A percentile compares a stretch with the other conserved stretches of the same genome.
Conservation (phyloP, 2,113 vertebrate species). For the Speoplatyrhinus poulsoni region DNA sequence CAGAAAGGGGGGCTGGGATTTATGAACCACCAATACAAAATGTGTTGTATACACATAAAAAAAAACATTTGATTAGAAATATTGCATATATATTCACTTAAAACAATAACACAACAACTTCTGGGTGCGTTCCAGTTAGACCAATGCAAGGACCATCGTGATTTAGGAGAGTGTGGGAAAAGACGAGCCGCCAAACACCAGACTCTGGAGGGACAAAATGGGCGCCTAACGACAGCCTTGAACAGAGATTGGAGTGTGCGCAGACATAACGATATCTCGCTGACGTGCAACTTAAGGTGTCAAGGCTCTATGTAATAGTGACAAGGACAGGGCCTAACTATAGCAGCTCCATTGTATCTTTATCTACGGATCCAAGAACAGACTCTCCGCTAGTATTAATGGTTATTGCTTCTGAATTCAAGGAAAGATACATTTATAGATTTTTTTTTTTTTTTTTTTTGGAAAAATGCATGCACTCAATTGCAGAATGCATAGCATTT, state of each 20-base stretch:
- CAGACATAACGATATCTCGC: conserved; percentile 70
- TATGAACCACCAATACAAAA: too few relatives aligned
- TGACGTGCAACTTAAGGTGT: conserved; percentile 55
- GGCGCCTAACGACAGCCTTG: conserved; percentile 45
- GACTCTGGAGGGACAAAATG: background rate
- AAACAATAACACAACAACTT: background rate
- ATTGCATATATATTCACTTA: too few relatives aligned
- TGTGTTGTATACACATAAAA: too few relatives aligned
- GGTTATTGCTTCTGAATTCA: background rate
- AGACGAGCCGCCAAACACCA: conserved; percentile 9
- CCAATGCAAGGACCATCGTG: conserved; percentile 16
- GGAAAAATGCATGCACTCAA: too few relatives aligned
- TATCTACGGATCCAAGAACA: background rate
- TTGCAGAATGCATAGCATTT: too few relatives aligned
- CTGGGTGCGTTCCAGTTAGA: conserved; percentile 18
- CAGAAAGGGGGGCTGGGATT: too few relatives aligned
- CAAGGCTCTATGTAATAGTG: conserved; percentile 54
- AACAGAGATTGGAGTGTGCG: conserved; percentile 54
- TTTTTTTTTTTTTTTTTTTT: too few relatives aligned
- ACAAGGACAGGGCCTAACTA: conserved; percentile 44
- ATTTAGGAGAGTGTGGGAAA: conserved; percentile 50
- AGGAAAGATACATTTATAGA: background rate
- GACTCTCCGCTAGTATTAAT: background rate
- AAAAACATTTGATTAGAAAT: too few relatives aligned
- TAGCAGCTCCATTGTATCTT: background rate